These are phyloP conservation scores for Syritta pipiens DNA, from an alignment of 2,888 invertebrate species.

Conservation along the genomic window DNA sequence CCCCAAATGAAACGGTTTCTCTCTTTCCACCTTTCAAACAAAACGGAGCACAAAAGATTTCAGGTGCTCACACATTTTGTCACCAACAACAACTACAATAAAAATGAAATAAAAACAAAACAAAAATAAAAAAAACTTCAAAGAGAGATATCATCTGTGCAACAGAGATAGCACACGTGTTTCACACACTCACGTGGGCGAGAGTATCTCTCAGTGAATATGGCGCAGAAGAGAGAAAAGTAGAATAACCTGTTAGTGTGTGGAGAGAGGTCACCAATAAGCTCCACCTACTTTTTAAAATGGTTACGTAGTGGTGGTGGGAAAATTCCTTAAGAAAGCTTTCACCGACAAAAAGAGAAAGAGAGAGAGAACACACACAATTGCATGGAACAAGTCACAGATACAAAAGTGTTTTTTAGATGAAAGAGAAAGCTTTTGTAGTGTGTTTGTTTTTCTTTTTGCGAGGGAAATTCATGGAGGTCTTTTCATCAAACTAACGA, in stretches of 20 bases:
- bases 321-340: conserved; percentile 49
- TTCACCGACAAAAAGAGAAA: conserved; percentile 3
- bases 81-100: conserved; percentile 1
- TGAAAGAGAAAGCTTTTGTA: neutral
- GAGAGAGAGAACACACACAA: neutral
- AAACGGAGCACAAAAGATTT: conserved; percentile 28
- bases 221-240: conserved; percentile 59
- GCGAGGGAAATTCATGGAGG: too few species aligned
- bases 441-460: too few species aligned
- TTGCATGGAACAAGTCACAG: neutral
- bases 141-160: conserved; percentile 2
- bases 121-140: neutral
- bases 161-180: conserved; percentile 22
- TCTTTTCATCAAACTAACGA: too few species aligned
- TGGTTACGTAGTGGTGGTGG: conserved; percentile 41
- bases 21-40: conserved; percentile 50
- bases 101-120: neutral
- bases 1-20: neutral
- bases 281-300: conserved; percentile 65
- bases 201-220: conserved; percentile 42
- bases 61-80: conserved; percentile 62
- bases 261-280: conserved; percentile 50
- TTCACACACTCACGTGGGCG: conserved; percentile 37
- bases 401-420: neutral
- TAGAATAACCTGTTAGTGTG: conserved; percentile 48